A percentile compares a stretch with the other conserved stretches of the same genome.
phyloP scores from a whole-genome alignment of 2,888 invertebrate genomes.

The Limnephilus lunatus region DNA sequence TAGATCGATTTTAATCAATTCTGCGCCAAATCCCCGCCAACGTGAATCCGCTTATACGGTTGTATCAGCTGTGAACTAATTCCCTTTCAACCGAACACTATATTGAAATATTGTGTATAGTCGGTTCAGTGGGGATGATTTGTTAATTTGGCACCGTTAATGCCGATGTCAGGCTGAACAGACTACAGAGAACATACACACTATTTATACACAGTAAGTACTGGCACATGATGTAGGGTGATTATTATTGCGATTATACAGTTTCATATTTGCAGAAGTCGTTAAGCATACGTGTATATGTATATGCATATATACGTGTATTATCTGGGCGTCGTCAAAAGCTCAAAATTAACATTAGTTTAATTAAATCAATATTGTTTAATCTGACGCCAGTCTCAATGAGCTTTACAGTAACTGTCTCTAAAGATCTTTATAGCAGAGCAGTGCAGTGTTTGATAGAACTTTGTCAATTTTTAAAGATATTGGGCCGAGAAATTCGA shows the following conservation, averaged over 20 bases:
- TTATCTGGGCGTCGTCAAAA: background rate
- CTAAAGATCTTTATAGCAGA: background rate
- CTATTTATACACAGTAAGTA: background rate
- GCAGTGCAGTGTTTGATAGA: background rate
- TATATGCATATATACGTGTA: too few relatives aligned
- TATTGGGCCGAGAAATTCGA: too few relatives aligned
- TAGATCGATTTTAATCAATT: background rate
- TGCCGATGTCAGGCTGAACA: background rate
- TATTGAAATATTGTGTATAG: background rate
- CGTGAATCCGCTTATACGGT: background rate
- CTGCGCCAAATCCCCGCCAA: background rate
- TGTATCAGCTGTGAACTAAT: background rate
- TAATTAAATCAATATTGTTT: background rate
- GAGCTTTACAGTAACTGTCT: background rate
- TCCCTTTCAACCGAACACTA: background rate
- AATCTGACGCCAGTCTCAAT: background rate
- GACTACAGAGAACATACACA: background rate
- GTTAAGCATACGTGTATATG: background rate
- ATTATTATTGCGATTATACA: background rate
- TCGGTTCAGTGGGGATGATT: conserved; percentile 24
- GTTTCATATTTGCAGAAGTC: background rate
- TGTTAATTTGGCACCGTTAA: conserved; percentile 18
- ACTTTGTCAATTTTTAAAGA: background rate
- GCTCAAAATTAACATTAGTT: background rate
- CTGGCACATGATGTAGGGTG: background rate